Base-by-base conservation (phyloP, 2,113 vertebrate genomes). In the Hiodon alosoides region DNA sequence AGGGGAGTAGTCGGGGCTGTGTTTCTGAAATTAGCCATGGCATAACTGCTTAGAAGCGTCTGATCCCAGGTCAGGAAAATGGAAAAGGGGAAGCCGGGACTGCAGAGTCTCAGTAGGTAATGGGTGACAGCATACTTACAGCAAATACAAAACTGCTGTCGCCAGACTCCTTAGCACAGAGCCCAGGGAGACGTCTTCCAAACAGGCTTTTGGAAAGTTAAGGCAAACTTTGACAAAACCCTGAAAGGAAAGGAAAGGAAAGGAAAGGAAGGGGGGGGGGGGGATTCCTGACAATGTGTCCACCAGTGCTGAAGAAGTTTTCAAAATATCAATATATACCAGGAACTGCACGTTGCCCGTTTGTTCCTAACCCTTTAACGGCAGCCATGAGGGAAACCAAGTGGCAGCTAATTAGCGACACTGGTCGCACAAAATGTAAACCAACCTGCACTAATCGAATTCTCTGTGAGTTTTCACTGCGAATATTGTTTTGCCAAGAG, bases 351-450 rank as follows among this genome's bases (percentile, higher is more conserved):
- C 81, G 67, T n/a, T 79, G 76, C 77, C 31, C 75, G 80, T 78
- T 82, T 74, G 72, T 77, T 53, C 73, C 79, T 85, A 87, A 87
- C 87, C 85, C 87, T 89, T 86, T 86, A 81, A 89, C 87, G 86
- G 88, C 80, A 78, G 79, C 67, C 82, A 83, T 78, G 80, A 81
- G 83, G 79, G 72, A 82, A 78, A 75, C 47, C 82, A 77, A 79
- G 76, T 82, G 78, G 82, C 83, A 78, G 79, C 73, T 66, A 83
- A 86, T 86, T 85, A 84, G 81, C 71, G 72, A 82, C 79, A 81
- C 81, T 79, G 78, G 83, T 82, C 83, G 79, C 77, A 74, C 50
- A 75, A 57, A 31, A 80, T 83, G 75, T 31, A 77, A 5, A 4
- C 75, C 79, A 85, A 85, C 86, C 85, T 88, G 90, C 80, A 77